Conservation (phyloP, 30 jellyfish, hydroid and myxozoan species). For the Cassiopea andromeda region DNA sequence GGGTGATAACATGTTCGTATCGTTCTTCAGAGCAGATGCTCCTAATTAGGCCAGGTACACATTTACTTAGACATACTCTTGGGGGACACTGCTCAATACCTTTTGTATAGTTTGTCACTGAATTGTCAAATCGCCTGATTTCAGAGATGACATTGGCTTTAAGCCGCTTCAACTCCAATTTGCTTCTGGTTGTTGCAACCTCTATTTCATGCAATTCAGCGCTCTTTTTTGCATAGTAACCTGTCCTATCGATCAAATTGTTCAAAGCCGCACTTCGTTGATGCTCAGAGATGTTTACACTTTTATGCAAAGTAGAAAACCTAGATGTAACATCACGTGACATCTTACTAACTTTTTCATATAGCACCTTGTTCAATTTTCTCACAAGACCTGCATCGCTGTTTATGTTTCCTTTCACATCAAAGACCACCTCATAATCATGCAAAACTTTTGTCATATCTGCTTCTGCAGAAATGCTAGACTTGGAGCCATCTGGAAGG, state of each 20-base stretch:
- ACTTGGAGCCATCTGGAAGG: slow-evolving; percentile 43
- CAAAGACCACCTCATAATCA: slow-evolving; percentile 41
- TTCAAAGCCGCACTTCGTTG: neutral
- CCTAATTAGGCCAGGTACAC: slow-evolving; percentile 69
- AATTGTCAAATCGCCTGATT: slow-evolving; percentile 19
- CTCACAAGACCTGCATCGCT: neutral
- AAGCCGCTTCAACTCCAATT: neutral
- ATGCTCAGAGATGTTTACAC: slow-evolving; percentile 11
- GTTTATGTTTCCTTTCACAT: slow-evolving; percentile 5
- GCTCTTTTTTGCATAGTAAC: neutral
- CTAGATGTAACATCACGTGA: slow-evolving; percentile 16
- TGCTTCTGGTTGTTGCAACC: neutral
- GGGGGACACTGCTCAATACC: slow-evolving; percentile 66
- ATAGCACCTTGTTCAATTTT: slow-evolving; percentile 22
- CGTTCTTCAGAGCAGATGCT: slow-evolving; percentile 44
- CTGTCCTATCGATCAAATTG: neutral
- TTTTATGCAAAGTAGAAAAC: neutral
- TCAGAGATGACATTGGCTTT: neutral
- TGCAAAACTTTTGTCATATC: neutral
- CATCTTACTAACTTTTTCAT: slow-evolving; percentile 11
- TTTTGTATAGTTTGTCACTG: slow-evolving; percentile 36
- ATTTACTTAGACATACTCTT: slow-evolving; percentile 42
- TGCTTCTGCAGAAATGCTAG: slow-evolving; percentile 20
- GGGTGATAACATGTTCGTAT: slow-evolving; percentile 2
- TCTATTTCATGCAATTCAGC: neutral